Percentiles rank a stretch among this genome's conserved stretches.
Evolutionary conservation across 2,888 invertebrate genomes (phyloP).

Genomic region (Ametastegia equiseti): DNA sequence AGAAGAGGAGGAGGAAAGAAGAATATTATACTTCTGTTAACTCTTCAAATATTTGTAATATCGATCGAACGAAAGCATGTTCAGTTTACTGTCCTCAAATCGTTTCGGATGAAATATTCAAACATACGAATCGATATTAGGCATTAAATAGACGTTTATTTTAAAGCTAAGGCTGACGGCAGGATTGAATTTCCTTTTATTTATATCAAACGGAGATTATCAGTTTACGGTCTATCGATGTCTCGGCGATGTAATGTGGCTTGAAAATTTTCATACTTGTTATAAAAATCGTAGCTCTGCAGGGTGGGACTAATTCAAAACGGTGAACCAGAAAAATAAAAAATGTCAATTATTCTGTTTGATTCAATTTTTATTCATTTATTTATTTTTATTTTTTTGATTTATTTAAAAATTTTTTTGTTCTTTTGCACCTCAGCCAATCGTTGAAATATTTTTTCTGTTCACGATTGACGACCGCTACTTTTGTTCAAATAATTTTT

Average conservation of each 20-base stretch:
- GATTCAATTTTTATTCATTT: not conserved
- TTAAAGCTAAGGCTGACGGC: not conserved
- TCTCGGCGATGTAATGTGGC: not conserved
- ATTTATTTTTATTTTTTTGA: not conserved
- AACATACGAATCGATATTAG: slow-evolving; percentile 5
- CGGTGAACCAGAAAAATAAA: not conserved
- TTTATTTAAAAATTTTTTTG: not conserved
- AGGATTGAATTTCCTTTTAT: not conserved
- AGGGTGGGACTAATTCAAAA: not conserved
- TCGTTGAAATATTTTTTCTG: not conserved
- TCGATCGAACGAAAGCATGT: slow-evolving; percentile 9
- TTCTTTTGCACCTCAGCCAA: not conserved
- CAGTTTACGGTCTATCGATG: not conserved
- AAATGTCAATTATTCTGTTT: not conserved
- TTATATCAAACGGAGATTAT: not conserved
- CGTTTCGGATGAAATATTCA: not conserved
- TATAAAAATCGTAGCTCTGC: not conserved
- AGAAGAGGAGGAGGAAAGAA: not conserved
- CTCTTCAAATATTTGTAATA: not conserved
- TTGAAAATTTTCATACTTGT: not conserved
- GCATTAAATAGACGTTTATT: slow-evolving; percentile 1
- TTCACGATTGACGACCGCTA: not conserved
- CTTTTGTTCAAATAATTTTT: slow-evolving; percentile 17
- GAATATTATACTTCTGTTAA: not conserved
- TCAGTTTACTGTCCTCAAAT: not conserved